phyloP scores from a whole-genome alignment of 2,888 invertebrate genomes.

The Cosmia pyralina region DNA sequence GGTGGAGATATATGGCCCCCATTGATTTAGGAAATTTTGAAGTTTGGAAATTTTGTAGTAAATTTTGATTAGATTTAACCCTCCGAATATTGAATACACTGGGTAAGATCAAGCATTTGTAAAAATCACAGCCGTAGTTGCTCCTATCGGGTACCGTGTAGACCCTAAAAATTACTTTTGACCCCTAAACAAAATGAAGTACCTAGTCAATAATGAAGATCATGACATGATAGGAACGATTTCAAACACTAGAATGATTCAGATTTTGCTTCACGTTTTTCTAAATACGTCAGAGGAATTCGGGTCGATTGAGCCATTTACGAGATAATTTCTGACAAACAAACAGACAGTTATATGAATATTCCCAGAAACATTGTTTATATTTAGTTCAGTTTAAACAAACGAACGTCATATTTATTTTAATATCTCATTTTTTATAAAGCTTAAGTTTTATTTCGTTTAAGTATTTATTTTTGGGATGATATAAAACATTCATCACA shows the following conservation, averaged over 20 bases:
- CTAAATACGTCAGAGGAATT: slow-evolving; percentile 17
- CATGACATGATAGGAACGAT: too few species aligned
- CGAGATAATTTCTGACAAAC: slow-evolving; percentile 26
- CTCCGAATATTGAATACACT: too few species aligned
- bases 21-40: too few species aligned
- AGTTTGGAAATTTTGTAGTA: neutral
- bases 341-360: slow-evolving; percentile 28
- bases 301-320: slow-evolving; percentile 22
- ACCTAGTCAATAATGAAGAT: too few species aligned
- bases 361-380: slow-evolving; percentile 43
- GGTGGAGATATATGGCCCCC: too few species aligned
- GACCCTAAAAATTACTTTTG: too few species aligned
- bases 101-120: too few species aligned
- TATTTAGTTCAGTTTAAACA: slow-evolving; percentile 35
- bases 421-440: slow-evolving; percentile 7
- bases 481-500: neutral
- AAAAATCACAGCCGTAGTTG: too few species aligned
- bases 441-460: neutral
- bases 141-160: too few species aligned
- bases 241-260: slow-evolving; percentile 18
- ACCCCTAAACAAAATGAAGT: too few species aligned
- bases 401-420: slow-evolving; percentile 45
- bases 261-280: slow-evolving; percentile 10
- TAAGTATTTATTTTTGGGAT: slow-evolving; percentile 7
- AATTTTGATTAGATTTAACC: neutral